Percentiles rank a stretch among this genome's conserved stretches.
phyloP scores from a whole-genome alignment of 1,140 invertebrate species.

The Drosophila auraria region DNA sequence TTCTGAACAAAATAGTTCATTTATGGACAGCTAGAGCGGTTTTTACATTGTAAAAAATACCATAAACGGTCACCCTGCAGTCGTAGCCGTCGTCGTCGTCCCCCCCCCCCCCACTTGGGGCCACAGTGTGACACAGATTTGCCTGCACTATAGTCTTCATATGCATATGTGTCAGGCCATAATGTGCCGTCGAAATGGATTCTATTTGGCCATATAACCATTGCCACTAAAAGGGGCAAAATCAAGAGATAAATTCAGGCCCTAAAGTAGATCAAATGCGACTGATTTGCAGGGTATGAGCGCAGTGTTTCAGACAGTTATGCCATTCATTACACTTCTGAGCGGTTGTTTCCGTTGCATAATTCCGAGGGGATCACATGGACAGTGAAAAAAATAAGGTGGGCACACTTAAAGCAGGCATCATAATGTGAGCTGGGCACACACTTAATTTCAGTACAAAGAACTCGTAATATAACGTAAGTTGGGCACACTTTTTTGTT shows the following conservation, averaged over 20 bases:
- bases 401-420: not conserved
- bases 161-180: slow-evolving; percentile 10
- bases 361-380: slow-evolving; percentile 7
- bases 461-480: no score
- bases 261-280: not conserved
- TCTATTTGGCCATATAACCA: slow-evolving; percentile 20
- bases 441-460: no score
- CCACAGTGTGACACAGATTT: slow-evolving; percentile 37
- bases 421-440: not conserved
- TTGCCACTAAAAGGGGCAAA: slow-evolving; percentile 26
- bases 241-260: slow-evolving; percentile 34
- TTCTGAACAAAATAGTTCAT: no score
- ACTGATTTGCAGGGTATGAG: slow-evolving; percentile 33
- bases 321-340: slow-evolving; percentile 26
- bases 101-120: not conserved
- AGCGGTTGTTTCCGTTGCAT: slow-evolving; percentile 20
- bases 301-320: slow-evolving; percentile 5
- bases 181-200: slow-evolving; percentile 38
- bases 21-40: no score
- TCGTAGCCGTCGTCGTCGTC: slow-evolving; percentile 9
- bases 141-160: slow-evolving; percentile 24
- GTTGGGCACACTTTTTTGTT: no score
- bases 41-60: no score
- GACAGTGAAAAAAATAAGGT: not conserved
- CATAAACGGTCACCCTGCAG: no score